Evolutionary conservation across 2,797 vertebrate species (phyloP), one percentile per base, ranked within the genome.

Genomic region (Zalophus californianus): DNA sequence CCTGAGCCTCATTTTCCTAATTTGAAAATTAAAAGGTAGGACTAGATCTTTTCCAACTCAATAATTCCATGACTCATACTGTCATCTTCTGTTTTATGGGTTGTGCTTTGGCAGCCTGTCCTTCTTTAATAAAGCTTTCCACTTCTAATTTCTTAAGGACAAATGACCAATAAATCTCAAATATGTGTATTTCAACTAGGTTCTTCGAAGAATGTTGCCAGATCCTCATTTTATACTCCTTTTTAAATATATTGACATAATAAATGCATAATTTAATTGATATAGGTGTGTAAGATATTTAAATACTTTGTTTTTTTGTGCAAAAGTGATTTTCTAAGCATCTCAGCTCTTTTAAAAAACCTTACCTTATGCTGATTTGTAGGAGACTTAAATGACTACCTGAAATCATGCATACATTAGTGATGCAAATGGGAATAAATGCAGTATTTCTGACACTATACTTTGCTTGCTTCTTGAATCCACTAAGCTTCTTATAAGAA

Each of bases 101-200:
- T 77, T 97, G 88, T 48, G 54, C 95, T 98, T 98, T 97, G 98
- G 96, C 94, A 97, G 95, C 98, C 86, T 98, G 95, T 84, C 97
- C 94, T 98, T 97, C 86, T 96, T 98, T 86, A 94, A 97, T 86
- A 94, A 97, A 98, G 96, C 77, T 94, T 98, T 98, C 97, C 88
- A 91, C 85, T 96, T 98, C 66, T 98, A 79, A 85, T 95, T 98
- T 96, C 95, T 98, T 94, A 94, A 98, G 84, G 97, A 96, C 94
- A 97, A 96, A 98, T 98, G 96, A 86, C 75, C 94, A 86, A 95
- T 97, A 98, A 98, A 98, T 97, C 97, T 78, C 94, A 97, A 96
- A 86, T 94, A 97, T 93, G 98, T 96, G 88, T 98, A 98, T 98
- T 95, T 95, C 27, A 87, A 41, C 14, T 29, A 80, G 13, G 1